Evolutionary conservation across 2,888 invertebrate genomes (phyloP), one percentile per base, ranked within the genome.

Genomic region (Sarcophaga subvicina): DNA sequence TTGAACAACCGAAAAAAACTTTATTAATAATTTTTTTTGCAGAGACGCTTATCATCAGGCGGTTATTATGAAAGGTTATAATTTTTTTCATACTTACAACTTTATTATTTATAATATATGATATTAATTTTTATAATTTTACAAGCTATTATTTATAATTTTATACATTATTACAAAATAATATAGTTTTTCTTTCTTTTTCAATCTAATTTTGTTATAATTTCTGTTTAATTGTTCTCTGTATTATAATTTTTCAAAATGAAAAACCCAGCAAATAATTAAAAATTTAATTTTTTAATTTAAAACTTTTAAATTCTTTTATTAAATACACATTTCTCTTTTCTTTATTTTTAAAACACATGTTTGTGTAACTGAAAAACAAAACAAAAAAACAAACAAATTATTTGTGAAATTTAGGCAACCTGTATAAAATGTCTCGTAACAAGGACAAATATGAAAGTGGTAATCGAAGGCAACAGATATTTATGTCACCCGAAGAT

Each of bases 401-500:
- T 64, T 69, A 12, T 20, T 71, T 64, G 37, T 54, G 69, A 54
- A 47, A 66, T 84, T 69, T 78, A 93, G 93, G 93, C 88, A 93
- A 93, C 89, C 91, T 92, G 89, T 93, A 92, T 91, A 94, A 93
- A 91, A 95, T 95, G 95, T 95, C 95, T 95, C 95, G 95, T 94
- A 95, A 97, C 94, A 97, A 97, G 95, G 97, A 98, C 95, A 98
- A 98, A 95, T 97, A 97, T 95, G 98, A 97, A 94, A 95, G 94
- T 94, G 96, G 96, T 92, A 95, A 96, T 92, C 95, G 97, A 94
- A 96, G 98, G 94, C 95, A 96, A 91, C 97, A 98, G 94, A 97
- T 97, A 92, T 97, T 98, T 94, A 97, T 98, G 97, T 97, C 98
- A 92, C 95, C 97, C 90, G 98, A 98, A 94, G 98, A 99, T 93